Conservation (phyloP, 2,888 invertebrate species). For the Eurytoma californica region DNA sequence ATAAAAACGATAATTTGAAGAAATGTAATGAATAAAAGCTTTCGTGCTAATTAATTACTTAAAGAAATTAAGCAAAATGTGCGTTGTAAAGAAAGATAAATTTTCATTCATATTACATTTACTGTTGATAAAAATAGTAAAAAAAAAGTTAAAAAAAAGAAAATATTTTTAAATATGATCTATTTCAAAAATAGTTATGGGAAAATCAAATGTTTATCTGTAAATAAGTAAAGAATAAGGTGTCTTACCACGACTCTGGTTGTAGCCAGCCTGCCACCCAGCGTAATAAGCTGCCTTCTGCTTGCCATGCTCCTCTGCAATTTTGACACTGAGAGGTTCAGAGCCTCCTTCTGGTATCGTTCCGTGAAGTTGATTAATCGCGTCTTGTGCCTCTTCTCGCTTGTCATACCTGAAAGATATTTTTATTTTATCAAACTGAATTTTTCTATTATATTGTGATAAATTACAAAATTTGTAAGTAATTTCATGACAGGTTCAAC, state of each 20-base stretch:
- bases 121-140: constrained; percentile 3
- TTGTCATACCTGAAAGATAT: constrained; percentile 83
- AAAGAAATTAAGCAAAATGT: constrained; percentile 39
- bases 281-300: constrained; percentile 87
- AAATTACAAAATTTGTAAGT: not conserved
- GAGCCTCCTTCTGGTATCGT: constrained; percentile 89
- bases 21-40: not conserved
- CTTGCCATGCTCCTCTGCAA: constrained; percentile 90
- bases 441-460: not conserved
- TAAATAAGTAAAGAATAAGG: constrained; percentile 52
- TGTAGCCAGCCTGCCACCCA: constrained; percentile 83
- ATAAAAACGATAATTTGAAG: too few species aligned
- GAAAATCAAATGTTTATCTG: constrained; percentile 34
- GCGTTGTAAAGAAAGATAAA: constrained; percentile 33
- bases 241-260: constrained; percentile 77
- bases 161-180: not conserved
- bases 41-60: constrained; percentile 29
- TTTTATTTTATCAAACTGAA: not conserved
- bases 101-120: constrained; percentile 25
- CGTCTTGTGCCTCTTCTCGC: constrained; percentile 92
- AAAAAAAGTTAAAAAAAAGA: constrained; percentile 25
- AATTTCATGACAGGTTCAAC: not conserved
- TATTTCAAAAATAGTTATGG: constrained; percentile 8
- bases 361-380: constrained; percentile 90
- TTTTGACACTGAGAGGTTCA: constrained; percentile 89